Percentiles rank a stretch among this genome's conserved stretches.
Evolutionary conservation across 2,113 vertebrate species (phyloP).

Genomic region (Pithys albifrons): DNA sequence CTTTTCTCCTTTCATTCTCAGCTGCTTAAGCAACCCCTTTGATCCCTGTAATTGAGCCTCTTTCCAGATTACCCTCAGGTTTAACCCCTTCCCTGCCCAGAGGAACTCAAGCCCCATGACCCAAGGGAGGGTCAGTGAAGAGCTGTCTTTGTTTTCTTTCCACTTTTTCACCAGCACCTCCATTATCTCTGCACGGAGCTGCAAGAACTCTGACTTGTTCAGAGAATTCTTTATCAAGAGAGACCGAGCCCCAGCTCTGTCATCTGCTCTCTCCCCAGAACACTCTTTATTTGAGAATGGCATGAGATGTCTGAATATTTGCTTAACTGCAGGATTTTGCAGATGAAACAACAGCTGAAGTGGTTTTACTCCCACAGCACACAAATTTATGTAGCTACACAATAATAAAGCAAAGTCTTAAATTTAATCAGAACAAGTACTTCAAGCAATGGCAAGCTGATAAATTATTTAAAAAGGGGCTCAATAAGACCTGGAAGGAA

Average conservation of each 20-base stretch:
- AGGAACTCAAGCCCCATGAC: neutral
- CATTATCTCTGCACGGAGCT: neutral
- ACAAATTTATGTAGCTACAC: constrained; percentile 63
- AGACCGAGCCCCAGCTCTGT: neutral
- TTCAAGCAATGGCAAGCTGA: constrained; percentile 69
- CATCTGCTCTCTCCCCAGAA: neutral
- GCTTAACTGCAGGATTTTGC: constrained; percentile 51
- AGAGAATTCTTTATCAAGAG: neutral
- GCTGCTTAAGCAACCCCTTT: neutral
- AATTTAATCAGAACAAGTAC: constrained; percentile 77
- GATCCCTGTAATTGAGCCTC: neutral
- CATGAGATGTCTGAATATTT: constrained; percentile 3
- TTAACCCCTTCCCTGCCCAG: neutral
- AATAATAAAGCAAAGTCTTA: constrained; percentile 73
- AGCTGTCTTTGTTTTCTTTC: neutral
- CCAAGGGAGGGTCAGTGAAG: neutral
- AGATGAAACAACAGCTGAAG: constrained; percentile 40
- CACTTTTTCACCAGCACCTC: neutral
- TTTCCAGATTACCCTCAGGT: neutral
- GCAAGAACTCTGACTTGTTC: neutral
- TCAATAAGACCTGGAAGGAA: constrained; percentile 49
- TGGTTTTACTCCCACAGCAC: constrained; percentile 25
- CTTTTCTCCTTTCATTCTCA: neutral
- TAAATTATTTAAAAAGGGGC: constrained; percentile 78
- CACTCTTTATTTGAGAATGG: constrained; percentile 6